Evolutionary conservation across 2,888 invertebrate genomes (phyloP), one percentile per base, ranked within the genome.

Genomic region (Synanthedon formicaeformis): DNA sequence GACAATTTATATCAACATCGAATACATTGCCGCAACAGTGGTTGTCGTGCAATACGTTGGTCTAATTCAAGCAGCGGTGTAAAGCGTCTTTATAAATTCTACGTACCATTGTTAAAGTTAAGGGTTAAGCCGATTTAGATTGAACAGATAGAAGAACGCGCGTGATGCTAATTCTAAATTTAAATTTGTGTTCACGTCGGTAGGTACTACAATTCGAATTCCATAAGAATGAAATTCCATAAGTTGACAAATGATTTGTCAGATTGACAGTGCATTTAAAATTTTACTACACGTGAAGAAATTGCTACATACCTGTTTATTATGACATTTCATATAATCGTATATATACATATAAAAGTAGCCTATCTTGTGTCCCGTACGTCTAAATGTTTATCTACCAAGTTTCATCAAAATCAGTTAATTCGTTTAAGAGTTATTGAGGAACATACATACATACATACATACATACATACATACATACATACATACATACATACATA

Each of bases 81-180:
- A 71, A 55, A 57, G 57, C 57, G 56, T 55, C 53, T 51, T 57
- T 52, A 57, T 58, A 58, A 55, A 56, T 60, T 60, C 60, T 57
- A 58, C 54, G 57, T 55, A 51, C 58, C 59, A 61, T 65, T 60
- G 60, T 65, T 63, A 57, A 60, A 66, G 67, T 69, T 62, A 66
- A 73, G 72, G 71, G 66, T 69, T 78, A 81, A 81, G 79, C 81
- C 79, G 82, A 80, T 83, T 82, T 79, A 82, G 83, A 82, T 82
- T 66, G 64, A 59, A 62, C 66, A 62, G 82, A 81, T 81, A 78
- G 68, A 72, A 62, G 65, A 64, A 64, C 69, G 69, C 62, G 66
- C 70, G 65, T 72, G 76, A 81, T 76, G 76, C 77, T 80, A 76
- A 81, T 79, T 81, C 75, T 67, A 78, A 77, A 77, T 77, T 73